Evolutionary conservation across 2,113 vertebrate species (phyloP), one percentile per base, ranked within the genome.

Genomic region (Clupea harengus): DNA sequence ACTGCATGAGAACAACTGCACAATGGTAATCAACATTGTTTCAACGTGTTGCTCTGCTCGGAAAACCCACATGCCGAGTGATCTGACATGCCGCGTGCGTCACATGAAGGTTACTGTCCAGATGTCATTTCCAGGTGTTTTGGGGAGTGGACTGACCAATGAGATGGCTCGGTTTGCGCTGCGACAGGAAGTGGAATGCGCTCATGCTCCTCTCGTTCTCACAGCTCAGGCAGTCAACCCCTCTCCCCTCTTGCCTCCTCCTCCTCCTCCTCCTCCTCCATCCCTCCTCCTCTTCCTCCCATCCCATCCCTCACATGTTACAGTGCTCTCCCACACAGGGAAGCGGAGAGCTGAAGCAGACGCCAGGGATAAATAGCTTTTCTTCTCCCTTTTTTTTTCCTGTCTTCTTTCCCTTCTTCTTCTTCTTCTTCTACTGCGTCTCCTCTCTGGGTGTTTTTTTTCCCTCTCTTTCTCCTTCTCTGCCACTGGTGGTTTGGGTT

Each of bases 331-430:
- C 28, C 64, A 80, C 87, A 81, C 82, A 60, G 84, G 3, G 78
- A 15, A 84, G 46, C 72, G 82, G 50, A 91, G 75, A 86, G 92
- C 84, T 83, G 88, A 92, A 84, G 82, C 88, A 89, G 86, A 89
- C 75, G n/a, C 85, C 49, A 50, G 81, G 91, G 88, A 90, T 91
- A 90, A 93, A 93, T 86, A 72, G 88, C 60, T 84, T 89, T 90
- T 89, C 88, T 87, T 32, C 84, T 89, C 87, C 81, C 72, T 28
- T 32, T 32, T 32, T 72, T 32, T 11, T 10, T 25, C 64, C 64
- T 32, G 13, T 32, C 28, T 32, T 4, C 25, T 32, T 72, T 13
- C 15, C 64, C 64, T 28, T 72, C 25, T 72, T 32, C 28, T 60
- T 60, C 64, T 28, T 72, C 25, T 72, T 32, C 28, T 60, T 60